Evolutionary conservation across 2,113 vertebrate species (phyloP).

Genomic region (Microtus richardsoni): DNA sequence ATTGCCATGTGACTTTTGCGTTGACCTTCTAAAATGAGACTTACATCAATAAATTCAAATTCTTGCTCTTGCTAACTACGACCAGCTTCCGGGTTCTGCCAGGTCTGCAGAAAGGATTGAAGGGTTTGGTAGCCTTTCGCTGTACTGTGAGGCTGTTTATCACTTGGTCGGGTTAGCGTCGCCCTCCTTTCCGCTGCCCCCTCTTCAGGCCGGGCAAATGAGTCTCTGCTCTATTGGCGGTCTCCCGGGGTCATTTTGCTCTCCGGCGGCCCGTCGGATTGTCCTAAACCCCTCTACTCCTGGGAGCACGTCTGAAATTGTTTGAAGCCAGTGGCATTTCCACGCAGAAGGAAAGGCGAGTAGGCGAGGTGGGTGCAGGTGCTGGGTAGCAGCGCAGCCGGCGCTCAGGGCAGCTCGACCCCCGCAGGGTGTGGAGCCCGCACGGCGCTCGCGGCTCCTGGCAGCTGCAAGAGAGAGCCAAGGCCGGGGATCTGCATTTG

Average conservation of each 20-base stretch:
- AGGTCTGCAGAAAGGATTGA: background rate
- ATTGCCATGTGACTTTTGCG: background rate
- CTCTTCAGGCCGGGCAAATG: background rate
- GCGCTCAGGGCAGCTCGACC: background rate
- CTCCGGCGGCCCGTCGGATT: background rate
- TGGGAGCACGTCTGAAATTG: background rate
- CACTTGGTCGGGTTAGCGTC: background rate
- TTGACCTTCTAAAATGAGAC: background rate
- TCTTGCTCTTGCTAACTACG: constrained; percentile 39
- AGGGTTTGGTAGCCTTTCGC: background rate
- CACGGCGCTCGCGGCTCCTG: background rate
- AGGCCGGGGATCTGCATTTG: background rate
- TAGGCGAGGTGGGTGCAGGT: constrained; percentile 58
- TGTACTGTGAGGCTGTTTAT: background rate
- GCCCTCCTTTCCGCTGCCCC: background rate
- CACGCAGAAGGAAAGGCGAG: background rate
- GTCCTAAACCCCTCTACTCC: background rate
- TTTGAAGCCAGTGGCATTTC: background rate
- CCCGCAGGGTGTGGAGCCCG: background rate
- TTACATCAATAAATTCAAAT: constrained; percentile 1
- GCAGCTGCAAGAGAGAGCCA: background rate
- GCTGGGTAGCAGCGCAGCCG: background rate
- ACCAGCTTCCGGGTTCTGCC: constrained; percentile 10
- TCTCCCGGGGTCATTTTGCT: background rate
- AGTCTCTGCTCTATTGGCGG: background rate